These are phyloP conservation scores for Malthinus flaveolus DNA, from an alignment of 2,888 invertebrate species.

Conservation along the genomic window DNA sequence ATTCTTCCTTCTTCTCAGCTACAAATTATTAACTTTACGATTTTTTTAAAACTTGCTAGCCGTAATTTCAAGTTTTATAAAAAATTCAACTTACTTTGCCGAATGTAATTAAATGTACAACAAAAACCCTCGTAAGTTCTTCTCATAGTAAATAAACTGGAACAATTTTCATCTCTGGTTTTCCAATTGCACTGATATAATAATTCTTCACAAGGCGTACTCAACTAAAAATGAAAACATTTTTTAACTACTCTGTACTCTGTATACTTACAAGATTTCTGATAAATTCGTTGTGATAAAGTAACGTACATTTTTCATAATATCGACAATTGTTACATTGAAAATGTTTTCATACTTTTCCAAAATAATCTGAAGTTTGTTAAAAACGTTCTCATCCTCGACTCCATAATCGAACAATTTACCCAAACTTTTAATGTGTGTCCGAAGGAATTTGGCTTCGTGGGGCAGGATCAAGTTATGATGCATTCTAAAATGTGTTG, in stretches of 20 bases:
- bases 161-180: neutral
- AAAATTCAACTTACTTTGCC: neutral
- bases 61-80: neutral
- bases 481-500: too few relatives aligned
- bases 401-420: neutral
- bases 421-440: neutral
- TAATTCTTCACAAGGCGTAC: constrained; percentile 19
- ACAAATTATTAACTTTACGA: too few relatives aligned
- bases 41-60: neutral
- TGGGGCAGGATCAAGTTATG: too few relatives aligned
- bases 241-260: too few relatives aligned
- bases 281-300: neutral
- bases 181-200: constrained; percentile 10
- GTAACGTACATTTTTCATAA: constrained; percentile 4
- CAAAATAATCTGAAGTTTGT: neutral
- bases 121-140: constrained; percentile 21
- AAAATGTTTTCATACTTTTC: neutral
- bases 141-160: constrained; percentile 8
- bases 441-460: too few relatives aligned
- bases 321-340: neutral
- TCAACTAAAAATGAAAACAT: constrained; percentile 4
- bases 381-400: neutral
- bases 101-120: constrained; percentile 13
- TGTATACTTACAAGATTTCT: too few relatives aligned
- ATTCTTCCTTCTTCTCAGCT: neutral